Conservation (phyloP, 2,888 invertebrate species). For the Alloplasta piceator region DNA sequence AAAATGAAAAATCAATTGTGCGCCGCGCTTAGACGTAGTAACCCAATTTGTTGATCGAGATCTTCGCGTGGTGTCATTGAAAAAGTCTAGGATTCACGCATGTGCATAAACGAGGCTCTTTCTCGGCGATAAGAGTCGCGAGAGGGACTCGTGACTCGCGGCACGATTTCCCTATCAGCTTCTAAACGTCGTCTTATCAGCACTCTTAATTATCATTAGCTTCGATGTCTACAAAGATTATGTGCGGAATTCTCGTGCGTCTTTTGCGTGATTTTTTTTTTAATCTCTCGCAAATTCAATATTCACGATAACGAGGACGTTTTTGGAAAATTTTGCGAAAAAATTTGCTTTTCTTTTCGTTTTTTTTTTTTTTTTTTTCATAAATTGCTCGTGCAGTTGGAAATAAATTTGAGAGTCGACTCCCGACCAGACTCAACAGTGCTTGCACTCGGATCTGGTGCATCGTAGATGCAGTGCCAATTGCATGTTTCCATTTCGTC, state of each 20-base stretch:
- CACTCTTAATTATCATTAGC: slow-evolving; percentile 42
- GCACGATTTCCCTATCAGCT: slow-evolving; percentile 26
- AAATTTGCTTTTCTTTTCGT: too few relatives aligned
- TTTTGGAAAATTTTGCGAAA: too few relatives aligned
- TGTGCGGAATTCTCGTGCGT: background rate
- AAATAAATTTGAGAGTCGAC: slow-evolving; percentile 14
- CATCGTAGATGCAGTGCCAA: slow-evolving; percentile 1
- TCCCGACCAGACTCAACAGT: slow-evolving; percentile 62
- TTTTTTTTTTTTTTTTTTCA: too few relatives aligned
- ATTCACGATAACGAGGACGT: too few relatives aligned
- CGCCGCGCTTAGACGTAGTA: too few relatives aligned
- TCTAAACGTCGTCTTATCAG: slow-evolving; percentile 25
- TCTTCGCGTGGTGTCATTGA: too few relatives aligned
- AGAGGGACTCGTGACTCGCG: slow-evolving; percentile 10
- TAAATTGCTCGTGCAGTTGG: background rate
- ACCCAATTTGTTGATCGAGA: too few relatives aligned
- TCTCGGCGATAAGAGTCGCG: slow-evolving; percentile 11
- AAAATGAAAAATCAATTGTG: too few relatives aligned
- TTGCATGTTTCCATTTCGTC: slow-evolving; percentile 15
- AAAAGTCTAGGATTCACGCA: too few relatives aligned
- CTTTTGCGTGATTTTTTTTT: too few relatives aligned
- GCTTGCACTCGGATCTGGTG: slow-evolving; percentile 16
- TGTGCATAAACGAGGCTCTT: too few relatives aligned
- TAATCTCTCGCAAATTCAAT: too few relatives aligned
- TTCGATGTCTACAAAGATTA: slow-evolving; percentile 3